Evolutionary conservation across 1,140 invertebrate genomes (phyloP).

Genomic region (Sitophilus oryzae): DNA sequence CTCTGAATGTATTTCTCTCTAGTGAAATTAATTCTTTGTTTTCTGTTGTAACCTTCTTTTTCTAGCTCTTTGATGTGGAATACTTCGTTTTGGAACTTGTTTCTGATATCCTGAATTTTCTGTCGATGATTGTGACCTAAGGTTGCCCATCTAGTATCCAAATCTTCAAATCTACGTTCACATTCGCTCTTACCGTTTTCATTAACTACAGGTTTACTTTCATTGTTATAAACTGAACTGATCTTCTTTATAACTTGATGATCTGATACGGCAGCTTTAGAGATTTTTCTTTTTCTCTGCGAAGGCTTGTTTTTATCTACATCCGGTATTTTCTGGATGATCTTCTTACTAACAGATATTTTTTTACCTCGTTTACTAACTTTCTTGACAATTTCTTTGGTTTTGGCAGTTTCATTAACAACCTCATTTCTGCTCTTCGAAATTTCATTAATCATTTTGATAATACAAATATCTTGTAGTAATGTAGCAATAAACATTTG

Average conservation of each 20-base stretch:
- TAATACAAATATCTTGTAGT: conserved; percentile 23
- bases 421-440: conserved; percentile 3
- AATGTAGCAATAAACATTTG: conserved; percentile 23
- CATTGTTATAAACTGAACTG: not conserved
- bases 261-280: not conserved
- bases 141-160: conserved; percentile 25
- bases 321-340: not conserved
- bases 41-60: conserved; percentile 16
- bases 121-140: conserved; percentile 25
- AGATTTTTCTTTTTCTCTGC: not conserved
- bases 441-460: conserved; percentile 22
- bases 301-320: not conserved
- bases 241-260: not conserved
- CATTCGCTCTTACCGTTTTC: conserved; percentile 35
- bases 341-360: not conserved
- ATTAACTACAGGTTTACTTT: not conserved
- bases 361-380: not conserved
- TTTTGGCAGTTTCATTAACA: not conserved
- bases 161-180: conserved; percentile 30
- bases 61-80: conserved; percentile 25
- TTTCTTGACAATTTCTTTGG: not conserved
- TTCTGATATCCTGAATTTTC: conserved; percentile 31
- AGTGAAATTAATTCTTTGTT: conserved; percentile 22
- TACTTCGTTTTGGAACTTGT: conserved; percentile 27
- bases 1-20: conserved; percentile 29